Evolutionary conservation across 2,113 vertebrate genomes (phyloP).

Genomic region (Pachypanchax playfairii): DNA sequence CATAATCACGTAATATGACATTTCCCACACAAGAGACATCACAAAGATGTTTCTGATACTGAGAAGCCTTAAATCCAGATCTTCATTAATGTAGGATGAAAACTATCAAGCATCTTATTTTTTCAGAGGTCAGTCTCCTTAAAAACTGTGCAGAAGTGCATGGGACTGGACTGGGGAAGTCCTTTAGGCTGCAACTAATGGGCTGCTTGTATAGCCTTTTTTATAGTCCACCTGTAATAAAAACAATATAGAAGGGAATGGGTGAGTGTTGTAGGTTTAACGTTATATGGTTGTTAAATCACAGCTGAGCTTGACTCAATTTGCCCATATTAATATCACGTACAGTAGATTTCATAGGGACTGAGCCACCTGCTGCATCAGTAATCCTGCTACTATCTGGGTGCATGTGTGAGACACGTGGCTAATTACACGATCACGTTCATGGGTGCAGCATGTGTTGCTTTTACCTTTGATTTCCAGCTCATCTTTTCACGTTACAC

Average conservation of each 20-base stretch:
- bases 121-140: slow-evolving; percentile 34
- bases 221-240: slow-evolving; percentile 24
- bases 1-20: neutral
- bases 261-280: slow-evolving; percentile 29
- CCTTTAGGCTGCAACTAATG: slow-evolving; percentile 41
- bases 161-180: slow-evolving; percentile 30
- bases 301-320: slow-evolving; percentile 65
- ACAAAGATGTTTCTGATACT: no score
- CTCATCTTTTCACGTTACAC: no score
- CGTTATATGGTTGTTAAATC: slow-evolving; percentile 56
- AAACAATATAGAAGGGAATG: slow-evolving; percentile 16
- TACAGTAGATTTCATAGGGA: slow-evolving; percentile 60
- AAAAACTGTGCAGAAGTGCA: slow-evolving; percentile 21
- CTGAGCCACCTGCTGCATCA: slow-evolving; percentile 24
- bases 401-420: slow-evolving; percentile 2
- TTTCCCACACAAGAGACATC: neutral
- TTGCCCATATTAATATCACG: slow-evolving; percentile 57
- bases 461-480: neutral
- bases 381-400: slow-evolving; percentile 13
- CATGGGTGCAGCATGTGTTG: neutral
- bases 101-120: slow-evolving; percentile 14
- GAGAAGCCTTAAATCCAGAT: neutral
- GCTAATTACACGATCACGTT: neutral
- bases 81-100: slow-evolving; percentile 9
- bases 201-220: slow-evolving; percentile 33